A percentile compares a stretch with the other conserved stretches of the same genome.
These are phyloP conservation scores for Raphicerus campestris DNA, from an alignment of 2,113 vertebrate genomes.

Conservation along the genomic window DNA sequence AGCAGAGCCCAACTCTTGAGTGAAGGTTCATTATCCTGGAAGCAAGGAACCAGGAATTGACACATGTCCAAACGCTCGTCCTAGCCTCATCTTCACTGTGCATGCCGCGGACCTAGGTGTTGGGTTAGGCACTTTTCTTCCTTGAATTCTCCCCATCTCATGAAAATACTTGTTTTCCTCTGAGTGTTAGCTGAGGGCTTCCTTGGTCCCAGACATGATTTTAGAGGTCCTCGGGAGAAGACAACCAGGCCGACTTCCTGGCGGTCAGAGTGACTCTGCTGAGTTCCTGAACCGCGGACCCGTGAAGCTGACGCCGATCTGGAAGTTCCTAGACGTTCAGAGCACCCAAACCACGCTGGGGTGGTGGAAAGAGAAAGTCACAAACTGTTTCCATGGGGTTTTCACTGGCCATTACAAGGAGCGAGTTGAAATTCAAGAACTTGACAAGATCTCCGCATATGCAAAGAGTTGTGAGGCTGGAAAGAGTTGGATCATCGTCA, in stretches of 20 bases:
- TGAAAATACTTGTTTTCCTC: not conserved
- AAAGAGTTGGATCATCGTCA: not conserved
- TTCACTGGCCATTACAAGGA: not conserved
- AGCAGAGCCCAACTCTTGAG: not conserved
- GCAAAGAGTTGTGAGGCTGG: not conserved
- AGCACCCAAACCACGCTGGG: not conserved
- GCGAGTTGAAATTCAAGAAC: conserved; percentile 6
- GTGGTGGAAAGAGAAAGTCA: not conserved
- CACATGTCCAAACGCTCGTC: no score
- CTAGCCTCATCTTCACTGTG: not conserved
- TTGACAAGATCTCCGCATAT: not conserved
- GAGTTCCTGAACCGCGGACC: conserved; percentile 26
- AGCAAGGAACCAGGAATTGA: no score
- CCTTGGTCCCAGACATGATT: not conserved
- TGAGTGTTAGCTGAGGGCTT: not conserved
- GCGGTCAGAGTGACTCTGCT: not conserved
- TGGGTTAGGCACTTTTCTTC: not conserved
- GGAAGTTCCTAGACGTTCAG: not conserved
- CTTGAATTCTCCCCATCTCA: not conserved
- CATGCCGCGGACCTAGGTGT: fast-evolving
- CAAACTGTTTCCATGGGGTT: not conserved
- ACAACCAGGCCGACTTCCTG: not conserved
- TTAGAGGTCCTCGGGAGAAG: not conserved
- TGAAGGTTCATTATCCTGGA: not conserved
- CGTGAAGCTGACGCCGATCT: not conserved